Conservation (phyloP, 2,888 invertebrate genomes). For the Drosophila meridionalis region DNA sequence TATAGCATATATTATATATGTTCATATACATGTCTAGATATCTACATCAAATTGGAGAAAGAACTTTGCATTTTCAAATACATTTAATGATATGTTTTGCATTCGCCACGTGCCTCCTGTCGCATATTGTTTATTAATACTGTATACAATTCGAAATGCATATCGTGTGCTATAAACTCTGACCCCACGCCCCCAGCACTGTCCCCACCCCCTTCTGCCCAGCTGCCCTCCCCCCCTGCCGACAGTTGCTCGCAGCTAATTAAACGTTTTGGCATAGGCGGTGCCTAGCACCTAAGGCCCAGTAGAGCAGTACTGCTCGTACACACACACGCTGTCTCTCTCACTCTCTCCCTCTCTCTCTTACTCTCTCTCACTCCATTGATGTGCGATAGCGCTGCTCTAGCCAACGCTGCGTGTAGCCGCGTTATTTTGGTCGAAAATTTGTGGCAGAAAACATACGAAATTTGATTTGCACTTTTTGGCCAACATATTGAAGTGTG, state of each 20-base stretch:
- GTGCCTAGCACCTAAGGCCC: conserved; percentile 4
- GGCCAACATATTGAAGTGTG: conserved; percentile 31
- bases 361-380: not conserved
- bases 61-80: not conserved
- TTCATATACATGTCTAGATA: not conserved
- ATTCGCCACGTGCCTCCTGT: conserved; percentile 1
- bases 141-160: conserved; percentile 1
- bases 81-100: not conserved
- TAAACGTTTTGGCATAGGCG: conserved; percentile 9
- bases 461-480: conserved; percentile 79
- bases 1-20: no score
- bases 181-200: not conserved
- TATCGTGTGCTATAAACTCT: not conserved
- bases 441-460: conserved; percentile 62
- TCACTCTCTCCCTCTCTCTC: not conserved
- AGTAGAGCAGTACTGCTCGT: not conserved
- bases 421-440: conserved; percentile 66
- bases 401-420: conserved; percentile 53
- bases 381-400: conserved; percentile 30
- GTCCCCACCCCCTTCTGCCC: not conserved
- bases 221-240: not conserved
- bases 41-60: not conserved
- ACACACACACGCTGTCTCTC: not conserved
- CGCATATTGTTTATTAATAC: not conserved
- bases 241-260: conserved; percentile 1